These are phyloP conservation scores for Ischnus inquisitorius DNA, from an alignment of 2,888 invertebrate species.

Conservation along the genomic window DNA sequence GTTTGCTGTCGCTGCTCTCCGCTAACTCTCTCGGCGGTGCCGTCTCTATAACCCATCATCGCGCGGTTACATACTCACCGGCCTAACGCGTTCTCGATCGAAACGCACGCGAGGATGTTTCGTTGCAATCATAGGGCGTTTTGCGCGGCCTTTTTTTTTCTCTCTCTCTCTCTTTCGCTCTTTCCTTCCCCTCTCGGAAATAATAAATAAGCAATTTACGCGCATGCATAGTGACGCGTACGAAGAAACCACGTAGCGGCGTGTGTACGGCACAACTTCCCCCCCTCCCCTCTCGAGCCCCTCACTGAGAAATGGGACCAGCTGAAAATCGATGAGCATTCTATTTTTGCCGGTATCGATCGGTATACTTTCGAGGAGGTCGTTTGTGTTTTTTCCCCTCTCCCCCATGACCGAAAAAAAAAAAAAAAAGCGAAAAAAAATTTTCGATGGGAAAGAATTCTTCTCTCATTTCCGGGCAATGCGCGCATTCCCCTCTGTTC, in stretches of 20 bases:
- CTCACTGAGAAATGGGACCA: slow-evolving; percentile 22
- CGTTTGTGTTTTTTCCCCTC: background rate
- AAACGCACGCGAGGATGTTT: background rate
- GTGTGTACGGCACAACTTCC: background rate
- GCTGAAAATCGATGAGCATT: slow-evolving; percentile 64
- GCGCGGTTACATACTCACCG: background rate
- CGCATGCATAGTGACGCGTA: background rate
- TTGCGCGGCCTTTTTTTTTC: background rate
- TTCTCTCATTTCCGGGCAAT: background rate
- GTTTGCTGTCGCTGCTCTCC: slow-evolving; percentile 32
- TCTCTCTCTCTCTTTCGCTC: background rate
- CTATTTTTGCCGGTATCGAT: slow-evolving; percentile 59
- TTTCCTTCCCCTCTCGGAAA: background rate
- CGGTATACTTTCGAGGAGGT: slow-evolving; percentile 16
- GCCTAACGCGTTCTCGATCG: background rate
- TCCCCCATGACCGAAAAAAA: too few species aligned
- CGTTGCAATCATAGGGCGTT: background rate
- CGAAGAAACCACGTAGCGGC: background rate
- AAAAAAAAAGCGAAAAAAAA: background rate
- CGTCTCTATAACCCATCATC: background rate
- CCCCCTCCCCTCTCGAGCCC: background rate
- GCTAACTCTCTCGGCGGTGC: background rate
- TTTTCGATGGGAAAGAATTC: background rate
- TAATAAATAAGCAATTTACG: background rate
- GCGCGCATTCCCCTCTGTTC: background rate